Conservation (phyloP, 2,113 vertebrate species). For the Hypanus sabinus region DNA sequence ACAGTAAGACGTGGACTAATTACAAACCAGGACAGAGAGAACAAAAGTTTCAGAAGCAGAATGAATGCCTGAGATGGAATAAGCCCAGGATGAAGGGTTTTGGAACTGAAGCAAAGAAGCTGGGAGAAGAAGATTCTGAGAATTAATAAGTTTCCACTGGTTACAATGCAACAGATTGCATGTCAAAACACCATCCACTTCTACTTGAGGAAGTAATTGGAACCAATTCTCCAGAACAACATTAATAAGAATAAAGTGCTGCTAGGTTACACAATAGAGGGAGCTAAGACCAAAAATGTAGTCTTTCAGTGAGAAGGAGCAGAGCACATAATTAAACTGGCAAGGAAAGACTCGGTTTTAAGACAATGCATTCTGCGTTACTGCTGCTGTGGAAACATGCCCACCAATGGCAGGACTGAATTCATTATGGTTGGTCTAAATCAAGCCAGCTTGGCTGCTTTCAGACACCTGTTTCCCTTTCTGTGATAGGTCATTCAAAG, state of each 20-base stretch:
- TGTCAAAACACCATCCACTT: neutral
- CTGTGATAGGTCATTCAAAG: neutral
- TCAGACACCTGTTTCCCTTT: neutral
- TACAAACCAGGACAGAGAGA: neutral
- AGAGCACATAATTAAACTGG: neutral
- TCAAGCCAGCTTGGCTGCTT: neutral
- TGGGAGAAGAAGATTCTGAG: too few species aligned
- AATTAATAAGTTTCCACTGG: too few species aligned
- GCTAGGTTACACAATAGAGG: neutral
- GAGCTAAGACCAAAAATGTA: neutral
- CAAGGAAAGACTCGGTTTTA: neutral
- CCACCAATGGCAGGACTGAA: neutral
- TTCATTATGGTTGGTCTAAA: neutral
- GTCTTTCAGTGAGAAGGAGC: neutral
- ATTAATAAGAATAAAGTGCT: neutral
- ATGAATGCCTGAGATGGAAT: neutral
- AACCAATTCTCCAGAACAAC: neutral
- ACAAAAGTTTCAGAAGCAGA: neutral
- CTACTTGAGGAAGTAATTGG: neutral
- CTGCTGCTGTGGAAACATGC: neutral
- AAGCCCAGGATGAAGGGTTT: neutral
- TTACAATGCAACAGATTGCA: neutral
- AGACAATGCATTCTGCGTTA: neutral
- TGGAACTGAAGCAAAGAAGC: neutral
- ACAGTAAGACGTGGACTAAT: neutral